These are phyloP conservation scores for Morpho deidamia DNA, from an alignment of 2,888 invertebrate genomes.

Conservation along the genomic window DNA sequence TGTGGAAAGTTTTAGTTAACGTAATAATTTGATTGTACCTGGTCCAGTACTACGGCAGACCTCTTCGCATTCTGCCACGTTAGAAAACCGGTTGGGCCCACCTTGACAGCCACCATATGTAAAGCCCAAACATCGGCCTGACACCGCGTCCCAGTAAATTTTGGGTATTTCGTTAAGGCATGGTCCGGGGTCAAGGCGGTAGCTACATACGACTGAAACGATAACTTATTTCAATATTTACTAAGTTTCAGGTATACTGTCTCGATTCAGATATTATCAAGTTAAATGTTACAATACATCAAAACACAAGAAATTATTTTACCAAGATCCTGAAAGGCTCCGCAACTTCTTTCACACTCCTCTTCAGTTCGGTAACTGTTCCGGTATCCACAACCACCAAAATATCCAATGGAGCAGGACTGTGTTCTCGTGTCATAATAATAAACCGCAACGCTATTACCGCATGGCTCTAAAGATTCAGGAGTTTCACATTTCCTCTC, in stretches of 20 bases:
- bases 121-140: conserved; percentile 83
- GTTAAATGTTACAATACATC: no score
- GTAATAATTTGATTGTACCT: conserved; percentile 32
- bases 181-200: conserved; percentile 82
- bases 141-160: conserved; percentile 82
- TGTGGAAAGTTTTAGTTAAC: no score
- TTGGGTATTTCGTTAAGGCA: conserved; percentile 82
- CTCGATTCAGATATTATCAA: no score
- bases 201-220: conserved; percentile 83
- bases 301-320: conserved; percentile 11
- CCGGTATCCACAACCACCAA: conserved; percentile 81
- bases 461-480: conserved; percentile 83
- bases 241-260: no score
- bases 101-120: conserved; percentile 90
- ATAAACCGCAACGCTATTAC: conserved; percentile 81
- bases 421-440: conserved; percentile 82
- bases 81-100: conserved; percentile 90
- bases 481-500: conserved; percentile 78
- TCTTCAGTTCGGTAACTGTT: conserved; percentile 87
- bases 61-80: conserved; percentile 84
- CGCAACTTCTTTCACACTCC: conserved; percentile 88
- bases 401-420: conserved; percentile 80
- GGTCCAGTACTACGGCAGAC: conserved; percentile 74
- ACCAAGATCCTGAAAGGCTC: conserved; percentile 85
- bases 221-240: no score